Conservation (phyloP, 2,888 invertebrate genomes). For the Pheosia tremula region DNA sequence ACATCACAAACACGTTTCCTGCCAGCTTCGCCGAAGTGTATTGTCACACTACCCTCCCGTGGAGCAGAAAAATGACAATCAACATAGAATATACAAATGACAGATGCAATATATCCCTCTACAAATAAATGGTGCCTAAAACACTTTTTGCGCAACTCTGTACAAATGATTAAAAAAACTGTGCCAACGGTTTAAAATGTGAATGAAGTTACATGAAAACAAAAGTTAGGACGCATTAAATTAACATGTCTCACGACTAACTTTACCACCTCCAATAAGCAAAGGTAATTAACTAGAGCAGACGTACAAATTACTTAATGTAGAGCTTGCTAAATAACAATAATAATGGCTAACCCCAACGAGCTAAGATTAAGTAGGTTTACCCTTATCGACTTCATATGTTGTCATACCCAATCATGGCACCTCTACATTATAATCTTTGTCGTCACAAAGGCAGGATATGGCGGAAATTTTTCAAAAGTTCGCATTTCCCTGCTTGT, state of each 20-base stretch:
- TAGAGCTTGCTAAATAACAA: too few relatives aligned
- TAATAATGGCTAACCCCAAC: too few relatives aligned
- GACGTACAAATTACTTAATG: too few relatives aligned
- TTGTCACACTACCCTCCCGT: conserved; percentile 72
- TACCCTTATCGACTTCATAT: background rate
- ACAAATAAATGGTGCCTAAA: background rate
- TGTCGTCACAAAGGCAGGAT: conserved; percentile 68
- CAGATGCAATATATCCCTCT: conserved; percentile 8
- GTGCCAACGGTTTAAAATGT: background rate
- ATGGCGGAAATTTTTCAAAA: conserved; percentile 80
- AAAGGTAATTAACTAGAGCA: too few relatives aligned
- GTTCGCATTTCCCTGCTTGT: conserved; percentile 72
- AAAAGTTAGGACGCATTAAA: too few relatives aligned
- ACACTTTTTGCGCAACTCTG: background rate
- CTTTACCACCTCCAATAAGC: too few relatives aligned
- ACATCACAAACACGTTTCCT: conserved; percentile 65
- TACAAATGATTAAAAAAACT: background rate
- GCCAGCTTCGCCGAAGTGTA: conserved; percentile 46
- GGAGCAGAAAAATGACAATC: conserved; percentile 67
- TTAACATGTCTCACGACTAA: too few relatives aligned
- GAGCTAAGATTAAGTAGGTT: too few relatives aligned
- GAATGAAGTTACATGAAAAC: too few relatives aligned
- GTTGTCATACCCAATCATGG: background rate
- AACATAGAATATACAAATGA: conserved; percentile 45
- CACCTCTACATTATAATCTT: conserved; percentile 43